Conservation (phyloP, 2,888 invertebrate genomes). For the Heliconius hortense region DNA sequence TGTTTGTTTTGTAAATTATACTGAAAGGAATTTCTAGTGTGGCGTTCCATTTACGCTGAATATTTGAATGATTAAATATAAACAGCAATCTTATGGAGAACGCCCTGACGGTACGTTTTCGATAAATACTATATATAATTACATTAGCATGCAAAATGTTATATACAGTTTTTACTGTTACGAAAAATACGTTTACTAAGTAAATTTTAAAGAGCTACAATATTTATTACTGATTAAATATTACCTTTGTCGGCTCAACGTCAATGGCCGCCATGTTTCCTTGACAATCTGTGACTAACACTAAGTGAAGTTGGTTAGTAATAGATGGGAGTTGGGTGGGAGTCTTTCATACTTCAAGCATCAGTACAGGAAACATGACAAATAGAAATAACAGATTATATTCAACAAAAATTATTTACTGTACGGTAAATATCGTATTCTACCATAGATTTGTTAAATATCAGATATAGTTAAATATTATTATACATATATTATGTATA, state of each 20-base stretch:
- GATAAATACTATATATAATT: neutral
- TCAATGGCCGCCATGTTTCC: conserved; percentile 84
- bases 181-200: neutral
- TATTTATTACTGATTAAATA: conserved; percentile 42
- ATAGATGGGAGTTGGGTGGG: conserved; percentile 7
- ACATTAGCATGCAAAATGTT: neutral
- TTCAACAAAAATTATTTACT: neutral
- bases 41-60: conserved; percentile 19
- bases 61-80: conserved; percentile 33
- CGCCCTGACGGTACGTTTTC: conserved; percentile 46
- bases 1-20: conserved; percentile 35
- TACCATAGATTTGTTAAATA: neutral
- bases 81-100: conserved; percentile 43
- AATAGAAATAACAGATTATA: neutral
- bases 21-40: conserved; percentile 15
- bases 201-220: neutral
- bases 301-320: conserved; percentile 47
- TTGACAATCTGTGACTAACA: conserved; percentile 59
- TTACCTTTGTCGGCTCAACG: conserved; percentile 75
- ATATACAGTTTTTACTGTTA: neutral
- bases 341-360: conserved; percentile 49
- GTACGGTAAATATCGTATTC: neutral
- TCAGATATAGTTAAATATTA: no score
- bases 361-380: conserved; percentile 46
- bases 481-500: no score